Base-by-base conservation (phyloP, 2,797 vertebrate genomes). In the Rhinichthys osculus region DNA sequence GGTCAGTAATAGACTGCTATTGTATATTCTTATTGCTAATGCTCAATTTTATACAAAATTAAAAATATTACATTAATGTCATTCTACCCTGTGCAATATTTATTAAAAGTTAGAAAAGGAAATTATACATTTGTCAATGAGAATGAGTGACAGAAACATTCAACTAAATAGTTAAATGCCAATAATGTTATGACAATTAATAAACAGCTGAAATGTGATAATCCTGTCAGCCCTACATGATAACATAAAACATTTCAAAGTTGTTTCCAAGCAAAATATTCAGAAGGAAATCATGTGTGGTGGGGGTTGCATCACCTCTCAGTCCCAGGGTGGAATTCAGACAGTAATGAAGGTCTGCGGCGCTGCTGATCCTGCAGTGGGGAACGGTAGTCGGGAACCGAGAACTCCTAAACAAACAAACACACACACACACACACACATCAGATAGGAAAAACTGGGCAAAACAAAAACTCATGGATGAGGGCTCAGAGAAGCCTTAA, bases 281-380 rank as follows among this genome's bases (percentile, higher is more conserved):
- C 5, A 66, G 5, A 21, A 9, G 7, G n/a, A 3, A 7, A 50
- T 50, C 47, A 50, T 50, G 47, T 50, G 47, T 47, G 4, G 27
- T 14, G 17, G 9, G 2, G 5, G 2, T 54, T 59, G 11, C 77
- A 17, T 54, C 14, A 99, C 98, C 98, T 96, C 92, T 99, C 98
- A 81, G 97, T 94, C 88, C 96, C 97, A 0, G 98, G 98, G 91
- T 99, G 98, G 91, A 99, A 99, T 91, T 99, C 98, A 1, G 98
- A 99, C 33, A 99, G 96, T 91, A 99, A 92, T 17, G 98, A 99
- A 5, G 97, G 98, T 76, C 98, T 95, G 74, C 98, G 96, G 13
- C 98, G 96, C 88, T 97, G 97, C 83, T 91, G 93, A 91, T 99
- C 98, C 90, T 96, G 95, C 89, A 98, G 92, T 90, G 98, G 98